phyloP scores from a whole-genome alignment of 2,888 invertebrate genomes.

The Dendrolimus pini region DNA sequence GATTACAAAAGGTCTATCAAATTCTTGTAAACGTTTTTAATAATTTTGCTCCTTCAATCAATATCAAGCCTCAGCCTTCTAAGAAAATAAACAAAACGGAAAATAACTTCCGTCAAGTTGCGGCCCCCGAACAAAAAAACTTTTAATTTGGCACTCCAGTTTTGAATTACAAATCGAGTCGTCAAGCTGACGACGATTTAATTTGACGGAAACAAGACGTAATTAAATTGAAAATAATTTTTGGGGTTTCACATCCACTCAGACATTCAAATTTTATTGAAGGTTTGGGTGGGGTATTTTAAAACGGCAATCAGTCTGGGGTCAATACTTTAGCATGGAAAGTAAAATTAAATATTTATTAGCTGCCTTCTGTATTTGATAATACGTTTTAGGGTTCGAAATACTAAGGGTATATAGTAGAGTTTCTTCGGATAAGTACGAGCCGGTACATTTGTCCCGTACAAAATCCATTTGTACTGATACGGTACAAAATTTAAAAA shows the following conservation, averaged over 20 bases:
- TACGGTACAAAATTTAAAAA: too few species aligned
- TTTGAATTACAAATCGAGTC: conserved; percentile 57
- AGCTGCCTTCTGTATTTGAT: too few species aligned
- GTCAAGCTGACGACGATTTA: conserved; percentile 41
- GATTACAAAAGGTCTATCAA: too few species aligned
- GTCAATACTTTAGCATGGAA: neutral
- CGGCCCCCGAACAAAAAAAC: conserved; percentile 19
- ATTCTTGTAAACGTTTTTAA: too few species aligned
- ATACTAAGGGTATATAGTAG: too few species aligned
- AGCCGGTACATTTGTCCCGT: too few species aligned
- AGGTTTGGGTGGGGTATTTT: conserved; percentile 14
- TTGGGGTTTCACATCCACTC: conserved; percentile 21
- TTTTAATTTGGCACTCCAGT: conserved; percentile 34
- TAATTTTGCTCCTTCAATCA: neutral
- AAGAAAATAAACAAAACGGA: neutral
- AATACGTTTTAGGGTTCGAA: too few species aligned
- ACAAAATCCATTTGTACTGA: too few species aligned
- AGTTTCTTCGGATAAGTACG: too few species aligned
- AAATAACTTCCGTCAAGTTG: conserved; percentile 2
- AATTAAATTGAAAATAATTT: conserved; percentile 57
- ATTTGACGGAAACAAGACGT: conserved; percentile 51
- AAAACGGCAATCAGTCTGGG: conserved; percentile 6
- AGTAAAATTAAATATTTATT: too few species aligned
- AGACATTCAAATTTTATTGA: conserved; percentile 38
- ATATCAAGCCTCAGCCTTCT: neutral